Conservation (phyloP, 2,113 vertebrate species). For the Chloroceryle aenea region DNA sequence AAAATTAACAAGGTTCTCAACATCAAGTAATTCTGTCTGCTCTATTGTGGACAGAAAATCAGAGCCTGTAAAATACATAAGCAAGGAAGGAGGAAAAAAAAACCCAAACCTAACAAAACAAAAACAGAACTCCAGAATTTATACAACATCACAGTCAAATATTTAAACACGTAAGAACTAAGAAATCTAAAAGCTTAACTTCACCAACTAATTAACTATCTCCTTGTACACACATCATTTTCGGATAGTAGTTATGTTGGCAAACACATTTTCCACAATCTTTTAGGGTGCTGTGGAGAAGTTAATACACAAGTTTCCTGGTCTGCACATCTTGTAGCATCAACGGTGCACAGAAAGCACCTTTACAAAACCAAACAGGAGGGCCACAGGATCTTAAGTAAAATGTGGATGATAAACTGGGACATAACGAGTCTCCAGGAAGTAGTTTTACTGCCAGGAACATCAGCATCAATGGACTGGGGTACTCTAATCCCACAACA, state of each 20-base stretch:
- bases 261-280: not conserved
- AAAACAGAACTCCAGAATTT: not conserved
- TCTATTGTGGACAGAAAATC: constrained; percentile 7
- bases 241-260: not conserved
- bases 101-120: not conserved
- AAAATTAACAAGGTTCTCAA: constrained; percentile 61
- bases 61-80: not conserved
- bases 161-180: not conserved
- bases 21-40: constrained; percentile 47
- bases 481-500: not conserved
- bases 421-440: not conserved
- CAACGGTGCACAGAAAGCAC: not conserved
- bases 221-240: not conserved
- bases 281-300: not conserved
- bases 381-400: not conserved
- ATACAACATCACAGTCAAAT: not conserved
- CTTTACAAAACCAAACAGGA: not conserved
- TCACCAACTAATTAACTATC: not conserved
- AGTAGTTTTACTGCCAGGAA: not conserved
- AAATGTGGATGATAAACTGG: not conserved
- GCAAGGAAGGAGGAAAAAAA: not conserved
- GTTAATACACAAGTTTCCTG: not conserved
- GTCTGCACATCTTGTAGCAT: not conserved
- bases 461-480: not conserved
- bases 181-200: not conserved